phyloP scores from a whole-genome alignment of 1,140 invertebrate genomes.

The Lepidurus arcticus region DNA sequence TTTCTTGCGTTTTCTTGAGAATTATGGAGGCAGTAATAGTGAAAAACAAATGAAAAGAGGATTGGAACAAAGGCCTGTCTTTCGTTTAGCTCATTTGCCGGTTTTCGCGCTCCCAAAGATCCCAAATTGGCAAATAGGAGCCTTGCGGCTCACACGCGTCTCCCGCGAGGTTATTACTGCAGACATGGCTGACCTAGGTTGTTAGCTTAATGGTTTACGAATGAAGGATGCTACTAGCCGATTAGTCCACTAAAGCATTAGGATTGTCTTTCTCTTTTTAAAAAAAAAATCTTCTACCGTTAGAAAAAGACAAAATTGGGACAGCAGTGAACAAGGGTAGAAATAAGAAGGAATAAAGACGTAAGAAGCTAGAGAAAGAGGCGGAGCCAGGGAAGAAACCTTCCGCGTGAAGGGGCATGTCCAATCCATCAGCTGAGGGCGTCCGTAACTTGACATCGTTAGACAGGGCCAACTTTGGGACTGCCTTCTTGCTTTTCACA shows the following conservation, averaged over 20 bases:
- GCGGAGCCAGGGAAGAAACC: neutral
- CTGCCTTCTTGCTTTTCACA: neutral
- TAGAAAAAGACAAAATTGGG: too few relatives aligned
- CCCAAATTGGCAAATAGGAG: too few relatives aligned
- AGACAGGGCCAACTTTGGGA: neutral
- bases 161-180: neutral
- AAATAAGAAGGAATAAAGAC: neutral
- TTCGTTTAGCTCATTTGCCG: too few relatives aligned
- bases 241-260: neutral
- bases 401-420: conserved; percentile 16
- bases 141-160: neutral
- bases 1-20: too few relatives aligned
- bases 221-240: neutral
- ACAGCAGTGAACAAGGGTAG: neutral
- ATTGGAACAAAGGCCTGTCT: too few relatives aligned
- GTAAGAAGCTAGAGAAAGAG: neutral
- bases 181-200: neutral
- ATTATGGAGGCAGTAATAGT: too few relatives aligned
- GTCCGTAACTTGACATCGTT: conserved; percentile 12
- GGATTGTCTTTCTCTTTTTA: neutral
- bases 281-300: neutral
- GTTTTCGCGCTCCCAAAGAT: too few relatives aligned
- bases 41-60: too few relatives aligned
- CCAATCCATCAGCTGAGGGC: neutral
- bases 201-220: neutral